Evolutionary conservation across 1,140 invertebrate species (phyloP).

Genomic region (Halictus rubicundus): DNA sequence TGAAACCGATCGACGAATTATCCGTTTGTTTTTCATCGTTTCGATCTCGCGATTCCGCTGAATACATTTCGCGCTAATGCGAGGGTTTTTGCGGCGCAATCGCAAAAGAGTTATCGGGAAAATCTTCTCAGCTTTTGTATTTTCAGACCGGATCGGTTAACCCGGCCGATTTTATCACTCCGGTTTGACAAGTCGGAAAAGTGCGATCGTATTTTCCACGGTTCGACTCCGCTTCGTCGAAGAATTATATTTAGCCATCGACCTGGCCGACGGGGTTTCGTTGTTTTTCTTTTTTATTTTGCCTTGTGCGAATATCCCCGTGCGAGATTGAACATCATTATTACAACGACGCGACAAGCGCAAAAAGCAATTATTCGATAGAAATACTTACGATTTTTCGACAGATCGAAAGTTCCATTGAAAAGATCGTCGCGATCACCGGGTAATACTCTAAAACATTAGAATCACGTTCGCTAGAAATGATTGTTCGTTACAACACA

Average conservation of each 20-base stretch:
- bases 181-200: too few relatives aligned
- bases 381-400: not conserved
- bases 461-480: not conserved
- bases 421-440: not conserved
- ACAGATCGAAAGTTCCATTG: not conserved
- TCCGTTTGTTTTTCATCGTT: not conserved
- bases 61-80: not conserved
- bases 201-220: too few relatives aligned
- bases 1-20: not conserved
- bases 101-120: constrained; percentile 21
- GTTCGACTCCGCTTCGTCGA: too few relatives aligned
- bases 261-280: too few relatives aligned
- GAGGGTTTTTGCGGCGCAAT: not conserved
- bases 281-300: too few relatives aligned
- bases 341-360: not conserved
- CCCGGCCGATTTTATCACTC: too few relatives aligned
- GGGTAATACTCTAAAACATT: not conserved
- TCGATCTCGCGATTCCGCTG: too few relatives aligned
- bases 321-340: too few relatives aligned
- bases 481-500: not conserved
- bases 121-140: too few relatives aligned
- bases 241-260: too few relatives aligned
- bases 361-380: not conserved
- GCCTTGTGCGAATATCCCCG: too few relatives aligned
- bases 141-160: too few relatives aligned